Conservation (phyloP, 1,140 invertebrate species). For the Drosophila bocki region DNA sequence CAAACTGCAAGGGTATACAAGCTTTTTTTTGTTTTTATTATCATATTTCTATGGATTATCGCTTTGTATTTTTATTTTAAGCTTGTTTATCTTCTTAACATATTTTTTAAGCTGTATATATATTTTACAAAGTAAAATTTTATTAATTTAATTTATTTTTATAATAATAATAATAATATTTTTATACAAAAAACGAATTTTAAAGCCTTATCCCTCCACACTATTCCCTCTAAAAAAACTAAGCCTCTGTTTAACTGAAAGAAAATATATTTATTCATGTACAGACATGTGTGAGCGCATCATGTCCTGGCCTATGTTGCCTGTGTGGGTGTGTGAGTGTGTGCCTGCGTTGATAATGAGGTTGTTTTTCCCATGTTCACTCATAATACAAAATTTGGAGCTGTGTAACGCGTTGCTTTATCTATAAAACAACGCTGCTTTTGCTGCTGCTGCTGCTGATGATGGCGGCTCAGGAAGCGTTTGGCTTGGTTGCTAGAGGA, state of each 20-base stretch:
- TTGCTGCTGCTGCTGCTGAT: constrained; percentile 26
- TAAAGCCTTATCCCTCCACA: not conserved
- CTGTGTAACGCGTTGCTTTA: constrained; percentile 48
- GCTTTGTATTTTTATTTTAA: too few relatives aligned
- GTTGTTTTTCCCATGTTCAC: constrained; percentile 61
- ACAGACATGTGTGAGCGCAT: constrained; percentile 7
- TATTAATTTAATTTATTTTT: too few relatives aligned
- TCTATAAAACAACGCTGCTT: constrained; percentile 50
- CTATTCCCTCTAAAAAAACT: not conserved
- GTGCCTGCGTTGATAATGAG: constrained; percentile 48
- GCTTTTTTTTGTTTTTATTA: too few relatives aligned
- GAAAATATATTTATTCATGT: not conserved
- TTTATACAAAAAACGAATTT: not conserved
- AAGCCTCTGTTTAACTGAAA: not conserved
- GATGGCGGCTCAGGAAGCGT: constrained; percentile 45
- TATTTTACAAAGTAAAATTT: too few relatives aligned
- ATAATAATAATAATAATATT: too few relatives aligned
- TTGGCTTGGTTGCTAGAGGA: constrained; percentile 28
- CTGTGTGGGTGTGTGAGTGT: not conserved
- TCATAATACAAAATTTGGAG: constrained; percentile 54
- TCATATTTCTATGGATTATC: too few relatives aligned
- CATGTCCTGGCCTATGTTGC: constrained; percentile 32
- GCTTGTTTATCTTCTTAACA: too few relatives aligned
- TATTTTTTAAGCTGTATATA: too few relatives aligned
- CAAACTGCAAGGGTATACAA: too few relatives aligned